Conservation (phyloP, 1,140 invertebrate genomes). For the Calliopsis andreniformis region DNA sequence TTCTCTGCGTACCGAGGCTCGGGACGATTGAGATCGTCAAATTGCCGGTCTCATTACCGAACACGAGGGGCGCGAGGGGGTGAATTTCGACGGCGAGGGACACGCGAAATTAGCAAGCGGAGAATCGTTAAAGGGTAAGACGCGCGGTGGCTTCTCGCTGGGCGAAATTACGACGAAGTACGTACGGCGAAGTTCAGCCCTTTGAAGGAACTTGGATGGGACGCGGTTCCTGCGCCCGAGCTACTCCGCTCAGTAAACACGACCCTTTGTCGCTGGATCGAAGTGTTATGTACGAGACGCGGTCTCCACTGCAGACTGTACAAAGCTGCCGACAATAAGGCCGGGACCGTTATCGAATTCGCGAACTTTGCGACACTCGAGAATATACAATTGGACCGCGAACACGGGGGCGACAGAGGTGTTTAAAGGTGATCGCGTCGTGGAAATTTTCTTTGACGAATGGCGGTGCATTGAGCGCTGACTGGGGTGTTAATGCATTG, state of each 20-base stretch:
- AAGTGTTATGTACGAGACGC: background rate
- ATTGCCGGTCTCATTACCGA: constrained; percentile 11
- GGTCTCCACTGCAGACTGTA: background rate
- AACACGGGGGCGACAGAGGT: background rate
- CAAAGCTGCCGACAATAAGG: background rate
- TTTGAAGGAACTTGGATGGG: constrained; percentile 56
- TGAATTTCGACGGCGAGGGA: constrained; percentile 21
- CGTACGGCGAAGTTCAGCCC: constrained; percentile 40
- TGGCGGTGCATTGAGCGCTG: no score
- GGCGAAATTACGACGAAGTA: constrained; percentile 61
- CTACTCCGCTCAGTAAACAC: constrained; percentile 45
- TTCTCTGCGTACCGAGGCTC: no score
- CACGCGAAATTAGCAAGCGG: constrained; percentile 37
- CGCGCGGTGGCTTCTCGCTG: background rate
- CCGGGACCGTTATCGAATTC: constrained; percentile 3
- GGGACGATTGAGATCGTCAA: background rate
- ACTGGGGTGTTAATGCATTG: no score
- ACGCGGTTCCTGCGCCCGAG: constrained; percentile 36
- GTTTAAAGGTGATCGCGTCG: background rate
- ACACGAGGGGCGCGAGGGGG: background rate
- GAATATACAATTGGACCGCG: constrained; percentile 5
- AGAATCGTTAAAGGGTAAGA: constrained; percentile 20
- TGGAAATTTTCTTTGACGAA: background rate
- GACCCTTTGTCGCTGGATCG: constrained; percentile 41
- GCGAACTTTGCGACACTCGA: constrained; percentile 16